These are phyloP conservation scores for Pterophyllum scalare DNA, from an alignment of 2,113 vertebrate genomes.

Conservation along the genomic window DNA sequence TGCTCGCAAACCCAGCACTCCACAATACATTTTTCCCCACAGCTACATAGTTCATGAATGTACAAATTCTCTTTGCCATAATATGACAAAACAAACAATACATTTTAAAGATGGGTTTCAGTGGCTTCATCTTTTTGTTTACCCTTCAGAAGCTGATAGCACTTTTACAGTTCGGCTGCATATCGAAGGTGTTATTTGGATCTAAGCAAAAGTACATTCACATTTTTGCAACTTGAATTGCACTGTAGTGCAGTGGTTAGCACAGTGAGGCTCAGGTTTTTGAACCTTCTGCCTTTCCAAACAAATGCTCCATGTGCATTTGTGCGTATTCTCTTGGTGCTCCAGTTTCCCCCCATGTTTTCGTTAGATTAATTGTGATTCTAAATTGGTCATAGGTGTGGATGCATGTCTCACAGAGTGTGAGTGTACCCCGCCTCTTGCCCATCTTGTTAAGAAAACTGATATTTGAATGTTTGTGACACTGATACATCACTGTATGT, in stretches of 20 bases:
- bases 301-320: not conserved
- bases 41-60: too few relatives aligned
- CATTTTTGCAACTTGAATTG: too few relatives aligned
- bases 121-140: too few relatives aligned
- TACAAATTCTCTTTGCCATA: too few relatives aligned
- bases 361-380: not conserved
- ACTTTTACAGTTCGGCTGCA: not conserved
- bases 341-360: not conserved
- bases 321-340: not conserved
- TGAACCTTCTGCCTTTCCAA: accelerated
- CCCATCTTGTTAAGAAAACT: not conserved
- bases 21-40: too few relatives aligned
- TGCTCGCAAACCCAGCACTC: too few relatives aligned
- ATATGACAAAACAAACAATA: not conserved
- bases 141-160: too few relatives aligned
- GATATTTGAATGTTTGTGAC: not conserved
- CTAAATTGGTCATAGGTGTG: not conserved
- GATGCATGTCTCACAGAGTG: not conserved
- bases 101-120: not conserved
- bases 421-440: too few relatives aligned
- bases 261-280: not conserved
- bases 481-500: not conserved
- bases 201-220: not conserved
- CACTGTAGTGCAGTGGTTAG: too few relatives aligned
- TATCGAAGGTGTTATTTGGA: not conserved